Evolutionary conservation across 2,888 invertebrate genomes (phyloP), one percentile per base, ranked within the genome.

Genomic region (Leptarthrus brevirostris): DNA sequence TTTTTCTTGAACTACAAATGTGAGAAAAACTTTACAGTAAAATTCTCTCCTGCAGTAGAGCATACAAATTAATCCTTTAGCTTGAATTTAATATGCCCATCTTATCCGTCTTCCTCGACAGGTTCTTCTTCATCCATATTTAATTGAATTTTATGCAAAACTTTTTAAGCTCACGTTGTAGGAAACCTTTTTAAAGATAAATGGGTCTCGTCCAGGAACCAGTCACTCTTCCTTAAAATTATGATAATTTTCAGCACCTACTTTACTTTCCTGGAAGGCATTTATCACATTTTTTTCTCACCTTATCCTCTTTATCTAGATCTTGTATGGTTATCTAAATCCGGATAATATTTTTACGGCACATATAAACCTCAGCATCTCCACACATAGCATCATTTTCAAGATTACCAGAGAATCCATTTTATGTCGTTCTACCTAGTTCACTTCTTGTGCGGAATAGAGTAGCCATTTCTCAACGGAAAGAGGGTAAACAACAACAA

Each of bases 61-160:
- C n/a, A n/a, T n/a, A n/a, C n/a, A n/a, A n/a, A n/a, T n/a, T n/a
- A n/a, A n/a, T n/a, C n/a, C n/a, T n/a, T n/a, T n/a, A n/a, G n/a
- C n/a, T n/a, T n/a, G n/a, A 40, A 40, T 40, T 40, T 40, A 40
- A n/a, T 12, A 40, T 40, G 40, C 6, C 40, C 12, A 40, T 12
- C 40, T 12, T 40, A 12, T 40, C 30, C 8, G 30, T 40, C 3
- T 12, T 40, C 40, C n/a, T 12, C 8, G 8, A 30, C 30, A 8
- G 8, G 1, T 30, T 30, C 40, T 40, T 12, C 40, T 12, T 58
- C 40, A 58, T 58, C 36, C 58, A 58, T 36, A 26, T 36, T 40
- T 58, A 34, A 58, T 58, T 58, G 58, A 58, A 58, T 58, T 58
- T 58, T 18, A 40, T 58, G 58, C 58, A 36, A 58, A 58, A 58